phyloP scores from a whole-genome alignment of 2,113 vertebrate species.

The Ophiodon elongatus region DNA sequence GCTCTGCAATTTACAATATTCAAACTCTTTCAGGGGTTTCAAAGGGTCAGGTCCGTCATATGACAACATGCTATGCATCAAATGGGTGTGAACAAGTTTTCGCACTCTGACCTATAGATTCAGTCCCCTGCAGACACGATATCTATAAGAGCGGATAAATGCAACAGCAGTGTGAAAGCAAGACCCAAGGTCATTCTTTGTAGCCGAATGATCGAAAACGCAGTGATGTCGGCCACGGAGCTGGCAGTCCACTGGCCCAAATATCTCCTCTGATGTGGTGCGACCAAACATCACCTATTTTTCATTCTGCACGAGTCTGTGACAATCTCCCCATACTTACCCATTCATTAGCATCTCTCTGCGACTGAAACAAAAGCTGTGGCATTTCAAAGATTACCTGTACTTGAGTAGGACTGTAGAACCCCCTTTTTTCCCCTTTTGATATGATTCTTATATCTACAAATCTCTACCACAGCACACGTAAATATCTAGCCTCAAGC shows the following conservation, averaged over 20 bases:
- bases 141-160: slow-evolving; percentile 63
- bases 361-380: slow-evolving; percentile 57
- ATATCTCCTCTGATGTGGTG: slow-evolving; percentile 50
- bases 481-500: slow-evolving; percentile 56
- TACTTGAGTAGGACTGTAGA: slow-evolving; percentile 33
- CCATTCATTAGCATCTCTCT: slow-evolving; percentile 55
- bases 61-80: slow-evolving; percentile 55
- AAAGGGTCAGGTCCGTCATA: slow-evolving; percentile 24
- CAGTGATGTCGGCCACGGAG: slow-evolving; percentile 48
- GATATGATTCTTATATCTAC: slow-evolving; percentile 56
- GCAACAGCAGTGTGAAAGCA: slow-evolving; percentile 66
- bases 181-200: slow-evolving; percentile 39
- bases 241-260: slow-evolving; percentile 43
- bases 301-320: slow-evolving; percentile 26
- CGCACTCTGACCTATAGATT: slow-evolving; percentile 65
- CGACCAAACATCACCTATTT: slow-evolving; percentile 60
- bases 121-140: slow-evolving; percentile 35
- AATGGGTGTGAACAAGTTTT: slow-evolving; percentile 70
- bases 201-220: slow-evolving; percentile 60
- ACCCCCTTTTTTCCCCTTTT: slow-evolving; percentile 4
- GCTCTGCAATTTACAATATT: background rate
- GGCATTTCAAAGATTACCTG: slow-evolving; percentile 71
- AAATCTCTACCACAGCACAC: slow-evolving; percentile 56
- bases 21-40: background rate
- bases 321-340: slow-evolving; percentile 10